phyloP scores from a whole-genome alignment of 2,888 invertebrate genomes.

The Octonoba sinensis region DNA sequence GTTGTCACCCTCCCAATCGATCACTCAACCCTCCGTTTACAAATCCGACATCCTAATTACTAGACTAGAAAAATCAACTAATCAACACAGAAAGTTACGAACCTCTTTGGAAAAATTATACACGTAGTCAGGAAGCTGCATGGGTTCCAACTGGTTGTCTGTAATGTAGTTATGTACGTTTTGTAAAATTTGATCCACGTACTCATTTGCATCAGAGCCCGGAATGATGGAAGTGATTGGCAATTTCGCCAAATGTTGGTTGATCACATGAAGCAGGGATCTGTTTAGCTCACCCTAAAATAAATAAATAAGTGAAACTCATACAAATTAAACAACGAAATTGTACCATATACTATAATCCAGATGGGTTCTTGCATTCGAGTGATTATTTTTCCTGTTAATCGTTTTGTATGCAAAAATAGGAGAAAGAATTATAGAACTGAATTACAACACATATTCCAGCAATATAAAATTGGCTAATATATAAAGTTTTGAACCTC shows the following conservation, averaged over 20 bases:
- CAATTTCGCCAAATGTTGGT: conserved; percentile 51
- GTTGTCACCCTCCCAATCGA: too few relatives aligned
- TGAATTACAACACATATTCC: too few relatives aligned
- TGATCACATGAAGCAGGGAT: conserved; percentile 48
- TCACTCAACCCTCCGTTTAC: too few relatives aligned
- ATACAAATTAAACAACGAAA: neutral
- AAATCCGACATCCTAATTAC: too few relatives aligned
- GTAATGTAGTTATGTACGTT: conserved; percentile 46
- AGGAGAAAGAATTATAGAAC: too few relatives aligned
- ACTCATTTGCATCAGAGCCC: conserved; percentile 58
- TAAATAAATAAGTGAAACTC: neutral
- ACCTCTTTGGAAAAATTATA: conserved; percentile 53
- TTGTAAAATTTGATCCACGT: conserved; percentile 59
- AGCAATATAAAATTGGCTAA: too few relatives aligned
- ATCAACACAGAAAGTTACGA: neutral
- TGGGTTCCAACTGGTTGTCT: conserved; percentile 49
- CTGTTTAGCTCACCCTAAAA: conserved; percentile 42
- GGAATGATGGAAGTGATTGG: conserved; percentile 60
- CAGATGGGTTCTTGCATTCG: too few relatives aligned
- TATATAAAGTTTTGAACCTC: too few relatives aligned
- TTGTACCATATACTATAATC: too few relatives aligned
- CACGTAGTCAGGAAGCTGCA: conserved; percentile 49
- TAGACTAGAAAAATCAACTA: too few relatives aligned
- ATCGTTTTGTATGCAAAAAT: too few relatives aligned
- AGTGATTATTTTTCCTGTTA: too few relatives aligned